Evolutionary conservation across 2,888 invertebrate genomes (phyloP).

Genomic region (Melinaea marsaeus): DNA sequence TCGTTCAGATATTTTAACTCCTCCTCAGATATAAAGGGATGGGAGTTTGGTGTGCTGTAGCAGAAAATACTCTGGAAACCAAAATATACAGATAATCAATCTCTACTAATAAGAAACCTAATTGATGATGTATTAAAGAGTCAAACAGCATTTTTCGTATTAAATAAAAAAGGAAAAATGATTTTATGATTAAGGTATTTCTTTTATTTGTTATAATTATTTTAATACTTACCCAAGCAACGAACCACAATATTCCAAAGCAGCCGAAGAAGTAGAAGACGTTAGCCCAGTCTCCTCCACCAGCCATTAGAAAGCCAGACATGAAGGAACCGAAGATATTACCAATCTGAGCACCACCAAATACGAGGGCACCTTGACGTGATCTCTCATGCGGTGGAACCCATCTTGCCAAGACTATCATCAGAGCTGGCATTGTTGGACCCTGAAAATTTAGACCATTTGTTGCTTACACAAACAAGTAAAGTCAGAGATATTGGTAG

Average conservation of each 20-base stretch:
- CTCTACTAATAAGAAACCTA: neutral
- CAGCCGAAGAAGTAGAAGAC: conserved; percentile 80
- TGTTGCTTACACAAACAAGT: neutral
- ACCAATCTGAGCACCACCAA: conserved; percentile 79
- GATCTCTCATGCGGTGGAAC: conserved; percentile 79
- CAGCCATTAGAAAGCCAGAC: conserved; percentile 75
- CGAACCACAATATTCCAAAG: conserved; percentile 77
- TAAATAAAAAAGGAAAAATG: no score
- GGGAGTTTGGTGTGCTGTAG: conserved; percentile 73
- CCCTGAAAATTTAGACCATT: conserved; percentile 63
- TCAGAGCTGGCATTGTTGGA: conserved; percentile 85
- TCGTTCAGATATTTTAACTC: conserved; percentile 76
- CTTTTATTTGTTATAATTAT: neutral
- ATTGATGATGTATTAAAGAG: no score
- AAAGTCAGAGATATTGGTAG: no score
- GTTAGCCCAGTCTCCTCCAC: conserved; percentile 75
- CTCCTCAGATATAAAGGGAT: conserved; percentile 76
- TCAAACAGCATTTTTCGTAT: no score
- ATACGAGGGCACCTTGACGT: conserved; percentile 77
- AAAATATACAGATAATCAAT: conserved; percentile 5
- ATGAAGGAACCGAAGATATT: conserved; percentile 78
- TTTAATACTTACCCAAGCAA: conserved; percentile 63
- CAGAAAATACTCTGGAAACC: conserved; percentile 66
- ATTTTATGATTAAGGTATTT: no score
- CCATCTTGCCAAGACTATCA: conserved; percentile 80